Evolutionary conservation across 2,888 invertebrate genomes (phyloP).

Genomic region (Caenorhabditis sp.): DNA sequence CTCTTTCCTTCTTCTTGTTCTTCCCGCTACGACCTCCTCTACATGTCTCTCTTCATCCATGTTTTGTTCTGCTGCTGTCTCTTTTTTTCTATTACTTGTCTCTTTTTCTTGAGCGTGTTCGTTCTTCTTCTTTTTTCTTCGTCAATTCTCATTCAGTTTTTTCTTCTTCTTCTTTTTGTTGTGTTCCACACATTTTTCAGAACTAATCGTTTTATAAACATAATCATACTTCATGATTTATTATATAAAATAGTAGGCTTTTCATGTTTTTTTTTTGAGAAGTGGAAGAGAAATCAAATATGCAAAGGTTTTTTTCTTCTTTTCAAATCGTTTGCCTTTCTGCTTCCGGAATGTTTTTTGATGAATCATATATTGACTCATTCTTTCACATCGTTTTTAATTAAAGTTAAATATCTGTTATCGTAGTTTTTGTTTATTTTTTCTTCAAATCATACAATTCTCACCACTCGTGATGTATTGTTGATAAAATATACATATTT

Average conservation of each 20-base stretch:
- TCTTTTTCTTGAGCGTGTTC: conserved; percentile 2
- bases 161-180: conserved; percentile 4
- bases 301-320: too few relatives aligned
- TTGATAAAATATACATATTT: conserved; percentile 1
- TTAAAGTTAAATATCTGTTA: background rate
- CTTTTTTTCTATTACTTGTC: conserved; percentile 8
- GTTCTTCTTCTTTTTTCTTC: background rate
- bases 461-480: background rate
- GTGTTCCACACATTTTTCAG: conserved; percentile 5
- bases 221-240: background rate
- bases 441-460: background rate
- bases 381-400: background rate
- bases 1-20: background rate
- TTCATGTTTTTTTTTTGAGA: too few relatives aligned
- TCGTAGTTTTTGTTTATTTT: background rate
- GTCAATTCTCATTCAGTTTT: conserved; percentile 9
- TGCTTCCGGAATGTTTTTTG: too few relatives aligned
- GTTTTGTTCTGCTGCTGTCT: conserved; percentile 1
- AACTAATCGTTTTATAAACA: conserved; percentile 1
- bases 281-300: too few relatives aligned
- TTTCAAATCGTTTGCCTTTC: too few relatives aligned
- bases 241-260: background rate
- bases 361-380: background rate
- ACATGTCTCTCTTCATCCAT: background rate
- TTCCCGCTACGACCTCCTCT: background rate